Percentiles rank a stretch among this genome's conserved stretches.
Evolutionary conservation across 2,888 invertebrate species (phyloP).

Genomic region (Philopedon plagiatum): DNA sequence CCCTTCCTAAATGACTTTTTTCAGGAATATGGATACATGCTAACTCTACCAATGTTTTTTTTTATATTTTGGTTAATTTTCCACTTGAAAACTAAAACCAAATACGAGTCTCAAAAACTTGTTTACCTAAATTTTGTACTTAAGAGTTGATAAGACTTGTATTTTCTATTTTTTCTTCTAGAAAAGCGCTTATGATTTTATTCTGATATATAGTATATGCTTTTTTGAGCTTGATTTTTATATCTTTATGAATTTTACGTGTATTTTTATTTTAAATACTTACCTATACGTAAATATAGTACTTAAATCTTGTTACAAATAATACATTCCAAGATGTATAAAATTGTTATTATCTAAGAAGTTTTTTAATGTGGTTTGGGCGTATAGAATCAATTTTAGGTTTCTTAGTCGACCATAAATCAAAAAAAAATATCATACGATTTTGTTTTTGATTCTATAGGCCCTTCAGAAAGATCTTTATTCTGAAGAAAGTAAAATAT

Average conservation of each 20-base stretch:
- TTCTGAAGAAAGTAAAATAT: slow-evolving; percentile 5
- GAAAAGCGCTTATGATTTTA: not conserved
- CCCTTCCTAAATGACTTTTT: too few relatives aligned
- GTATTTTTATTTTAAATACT: slow-evolving; percentile 2
- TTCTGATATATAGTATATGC: not conserved
- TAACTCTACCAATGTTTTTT: too few relatives aligned
- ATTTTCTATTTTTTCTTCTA: not conserved
- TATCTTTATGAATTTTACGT: not conserved
- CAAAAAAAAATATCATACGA: too few relatives aligned
- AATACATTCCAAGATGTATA: slow-evolving; percentile 14
- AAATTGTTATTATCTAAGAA: not conserved
- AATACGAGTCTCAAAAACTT: too few relatives aligned
- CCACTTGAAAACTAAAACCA: too few relatives aligned
- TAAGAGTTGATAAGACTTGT: too few relatives aligned
- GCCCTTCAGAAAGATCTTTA: slow-evolving; percentile 1
- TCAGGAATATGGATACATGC: too few relatives aligned
- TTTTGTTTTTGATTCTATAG: not conserved
- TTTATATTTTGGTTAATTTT: too few relatives aligned
- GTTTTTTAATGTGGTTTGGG: too few relatives aligned
- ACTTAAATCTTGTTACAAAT: slow-evolving; percentile 2
- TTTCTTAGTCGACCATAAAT: too few relatives aligned
- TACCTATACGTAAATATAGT: not conserved
- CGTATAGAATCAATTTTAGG: too few relatives aligned
- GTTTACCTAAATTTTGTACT: too few relatives aligned
- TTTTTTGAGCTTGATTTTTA: slow-evolving; percentile 3